Base-by-base conservation (phyloP, 1,140 invertebrate genomes). In the Zaprionus taronus region DNA sequence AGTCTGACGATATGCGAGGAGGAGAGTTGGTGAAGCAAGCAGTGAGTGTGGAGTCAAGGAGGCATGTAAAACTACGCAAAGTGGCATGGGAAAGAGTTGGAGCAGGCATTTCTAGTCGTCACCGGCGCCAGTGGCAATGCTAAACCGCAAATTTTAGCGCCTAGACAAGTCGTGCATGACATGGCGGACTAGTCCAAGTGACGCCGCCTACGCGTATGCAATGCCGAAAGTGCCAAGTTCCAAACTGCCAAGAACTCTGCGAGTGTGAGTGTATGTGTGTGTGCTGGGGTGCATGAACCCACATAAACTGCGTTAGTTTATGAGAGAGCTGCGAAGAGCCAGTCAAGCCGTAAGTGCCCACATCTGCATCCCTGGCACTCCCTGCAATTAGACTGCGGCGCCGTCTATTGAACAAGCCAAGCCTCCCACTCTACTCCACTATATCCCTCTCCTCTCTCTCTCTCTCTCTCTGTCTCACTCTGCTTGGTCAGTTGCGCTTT, bases 81-180 rank as follows among this genome's bases (percentile, higher is more conserved):
- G 36, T 24, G 60, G 28, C 11, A n/a, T 22, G 17, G 9, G 11
- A 44, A n/a, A 15, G 14, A 49, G 49, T 14, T 12, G 22, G 38
- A 1, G 26, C 12, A 15, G 34, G n/a, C 1, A 20, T 47, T 17
- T n/a, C 41, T n/a, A n/a, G 41, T 47, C 41, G 41, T 2, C 15
- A 80, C 68, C 77, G 83, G 81, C 83, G 85, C 83, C 83, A 89
- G 57, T 76, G 81, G 74, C 73, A 84, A 89, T 68, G 81, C 82
- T 80, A 89, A 89, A 89, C 85, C 85, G 85, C 86, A 90, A 90
- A 90, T 90, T 91, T 90, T 85, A 91, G 81, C 85, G 86, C 85
- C 79, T 75, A 69, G 74, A 51, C 85, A 77, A 82, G 72, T 90
- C 76, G 76, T 79, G 84, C 84, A 83, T 87, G 84, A 70, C 71